Base-by-base conservation (phyloP, 2,888 invertebrate genomes). In the Vannuccia rotundouncinata region DNA sequence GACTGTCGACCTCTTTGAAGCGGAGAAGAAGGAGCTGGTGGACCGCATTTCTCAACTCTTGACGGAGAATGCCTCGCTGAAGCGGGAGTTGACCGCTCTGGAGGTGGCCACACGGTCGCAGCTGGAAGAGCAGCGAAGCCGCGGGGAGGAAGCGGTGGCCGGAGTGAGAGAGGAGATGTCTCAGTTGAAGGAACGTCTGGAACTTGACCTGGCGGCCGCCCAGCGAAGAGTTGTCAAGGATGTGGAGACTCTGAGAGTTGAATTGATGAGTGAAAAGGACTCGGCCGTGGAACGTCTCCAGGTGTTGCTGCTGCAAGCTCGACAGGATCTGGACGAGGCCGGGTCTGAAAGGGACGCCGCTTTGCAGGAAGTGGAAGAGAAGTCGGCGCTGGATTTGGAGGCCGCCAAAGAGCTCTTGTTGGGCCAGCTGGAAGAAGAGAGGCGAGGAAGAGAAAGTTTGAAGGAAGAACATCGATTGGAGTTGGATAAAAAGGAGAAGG, bases 301-400 rank as follows among this genome's bases (percentile, higher is more conserved):
- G 29, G 84, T 84, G 10, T 85, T 86, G 82, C 79, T 86, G 30
- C 82, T 84, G 59, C 85, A 83, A 22, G 83, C 85, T 28, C 85
- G 85, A 81, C 79, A 84, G 74, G 86, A 87, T 81, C 79, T 29
- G 81, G 60, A 27, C 22, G 81, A 5, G 45, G 74, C 10, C 73
- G 77, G n/a, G n/a, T n/a, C n/a, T n/a, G n/a, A n/a, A n/a, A n/a
- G n/a, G n/a, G n/a, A n/a, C n/a, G n/a, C n/a, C n/a, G n/a, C n/a
- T n/a, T n/a, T n/a, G n/a, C 73, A 81, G 81, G 81, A 74, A 31
- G 29, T 31, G 28, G 59, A 81, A 78, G 31, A 78, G 59, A 81
- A 82, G 81, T 25, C 59, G 29, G 66, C 45, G 59, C 29, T 77
- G 29, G n/a, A 77, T 60, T 2, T 76, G 66, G 31, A 80, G 27